A percentile compares a stretch with the other conserved stretches of the same genome.
Evolutionary conservation across 1,140 invertebrate species (phyloP).

Genomic region (Asbolus verrucosus): DNA sequence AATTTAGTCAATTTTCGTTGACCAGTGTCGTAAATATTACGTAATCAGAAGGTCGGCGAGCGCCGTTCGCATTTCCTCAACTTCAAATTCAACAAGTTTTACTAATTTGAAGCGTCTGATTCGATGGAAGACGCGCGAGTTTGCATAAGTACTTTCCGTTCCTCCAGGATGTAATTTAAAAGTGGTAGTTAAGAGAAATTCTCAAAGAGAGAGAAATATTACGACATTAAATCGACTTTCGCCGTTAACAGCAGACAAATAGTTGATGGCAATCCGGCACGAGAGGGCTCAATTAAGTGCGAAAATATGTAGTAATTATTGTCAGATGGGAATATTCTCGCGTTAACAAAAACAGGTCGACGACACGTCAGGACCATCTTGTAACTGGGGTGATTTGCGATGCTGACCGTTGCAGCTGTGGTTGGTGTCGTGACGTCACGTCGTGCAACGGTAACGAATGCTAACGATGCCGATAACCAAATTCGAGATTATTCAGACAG

Average conservation of each 20-base stretch:
- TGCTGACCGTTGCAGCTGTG: constrained; percentile 30
- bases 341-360: no score
- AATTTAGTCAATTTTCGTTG: no score
- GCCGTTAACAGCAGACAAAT: no score
- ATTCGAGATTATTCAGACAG: neutral
- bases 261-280: constrained; percentile 4
- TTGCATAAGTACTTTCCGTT: constrained; percentile 35
- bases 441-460: constrained; percentile 28
- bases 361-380: constrained; percentile 18
- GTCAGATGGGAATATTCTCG: no score
- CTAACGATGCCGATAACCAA: constrained; percentile 20
- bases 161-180: constrained; percentile 32
- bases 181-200: constrained; percentile 31
- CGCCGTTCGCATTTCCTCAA: constrained; percentile 14
- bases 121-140: constrained; percentile 8
- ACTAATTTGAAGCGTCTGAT: constrained; percentile 34
- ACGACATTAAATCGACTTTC: constrained; percentile 29
- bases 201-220: constrained; percentile 30
- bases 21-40: no score
- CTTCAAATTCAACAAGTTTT: constrained; percentile 29
- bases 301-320: no score
- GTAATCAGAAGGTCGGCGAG: no score
- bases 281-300: no score
- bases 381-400: constrained; percentile 31
- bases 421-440: constrained; percentile 12